A percentile compares a stretch with the other conserved stretches of the same genome.
These are phyloP conservation scores for Triops longicaudatus DNA, from an alignment of 1,140 invertebrate species.

Conservation along the genomic window DNA sequence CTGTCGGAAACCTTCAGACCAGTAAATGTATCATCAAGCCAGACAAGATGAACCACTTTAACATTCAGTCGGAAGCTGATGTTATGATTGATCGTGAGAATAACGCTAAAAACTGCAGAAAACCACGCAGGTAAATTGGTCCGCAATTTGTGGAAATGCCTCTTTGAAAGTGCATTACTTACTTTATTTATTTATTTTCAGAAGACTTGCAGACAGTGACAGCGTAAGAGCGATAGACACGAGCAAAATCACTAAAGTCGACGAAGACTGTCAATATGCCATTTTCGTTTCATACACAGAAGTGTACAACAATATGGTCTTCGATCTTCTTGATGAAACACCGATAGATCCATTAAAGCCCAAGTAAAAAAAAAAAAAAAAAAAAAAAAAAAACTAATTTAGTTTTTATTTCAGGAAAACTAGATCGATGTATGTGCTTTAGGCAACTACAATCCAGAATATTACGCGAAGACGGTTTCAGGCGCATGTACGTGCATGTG, in stretches of 20 bases:
- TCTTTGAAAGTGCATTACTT: too few species aligned
- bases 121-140: constrained; percentile 33
- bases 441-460: constrained; percentile 51
- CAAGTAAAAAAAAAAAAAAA: constrained; percentile 36
- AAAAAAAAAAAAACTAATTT: too few species aligned
- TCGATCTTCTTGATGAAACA: constrained; percentile 84
- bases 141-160: too few species aligned
- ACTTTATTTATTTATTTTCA: too few species aligned
- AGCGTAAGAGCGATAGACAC: constrained; percentile 44
- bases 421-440: background rate
- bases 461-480: constrained; percentile 63
- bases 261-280: constrained; percentile 72
- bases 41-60: constrained; percentile 88
- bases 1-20: constrained; percentile 60
- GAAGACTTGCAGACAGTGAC: constrained; percentile 18
- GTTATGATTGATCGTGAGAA: constrained; percentile 59
- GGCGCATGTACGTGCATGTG: constrained; percentile 84
- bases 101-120: constrained; percentile 37
- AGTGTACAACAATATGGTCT: constrained; percentile 96
- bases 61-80: constrained; percentile 76
- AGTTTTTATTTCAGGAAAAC: background rate
- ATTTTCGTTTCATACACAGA: constrained; percentile 96
- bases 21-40: constrained; percentile 83
- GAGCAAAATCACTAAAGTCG: constrained; percentile 54
- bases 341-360: constrained; percentile 38